Evolutionary conservation across 2,113 vertebrate genomes (phyloP).

Genomic region (Fulica atra): DNA sequence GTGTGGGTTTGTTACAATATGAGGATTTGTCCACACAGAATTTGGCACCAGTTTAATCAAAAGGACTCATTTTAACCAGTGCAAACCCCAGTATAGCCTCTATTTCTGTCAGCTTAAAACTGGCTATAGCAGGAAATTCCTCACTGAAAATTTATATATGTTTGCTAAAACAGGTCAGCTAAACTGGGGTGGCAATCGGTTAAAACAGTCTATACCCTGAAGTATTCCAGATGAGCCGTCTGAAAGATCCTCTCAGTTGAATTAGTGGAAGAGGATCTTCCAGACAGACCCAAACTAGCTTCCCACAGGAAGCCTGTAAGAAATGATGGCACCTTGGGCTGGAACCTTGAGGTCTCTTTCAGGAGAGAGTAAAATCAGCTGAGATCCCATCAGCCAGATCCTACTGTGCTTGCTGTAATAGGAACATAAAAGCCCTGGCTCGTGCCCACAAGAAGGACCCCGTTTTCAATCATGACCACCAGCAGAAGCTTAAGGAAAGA

Average conservation of each 20-base stretch:
- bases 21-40: conserved; percentile 69
- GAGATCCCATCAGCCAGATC: background rate
- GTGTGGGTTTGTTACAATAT: conserved; percentile 66
- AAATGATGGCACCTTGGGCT: background rate
- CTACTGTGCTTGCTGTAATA: background rate
- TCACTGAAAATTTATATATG: background rate
- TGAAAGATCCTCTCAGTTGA: background rate
- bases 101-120: conserved; percentile 59
- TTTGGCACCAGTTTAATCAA: conserved; percentile 69
- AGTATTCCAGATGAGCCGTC: background rate
- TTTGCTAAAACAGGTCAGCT: background rate
- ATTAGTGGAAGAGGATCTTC: background rate
- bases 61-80: conserved; percentile 53
- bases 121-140: conserved; percentile 25
- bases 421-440: background rate
- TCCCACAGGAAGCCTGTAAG: background rate
- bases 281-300: background rate
- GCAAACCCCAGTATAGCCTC: conserved; percentile 46
- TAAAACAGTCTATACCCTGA: background rate
- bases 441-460: background rate
- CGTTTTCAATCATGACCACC: background rate
- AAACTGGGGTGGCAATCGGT: background rate
- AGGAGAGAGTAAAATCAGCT: background rate
- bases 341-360: background rate
- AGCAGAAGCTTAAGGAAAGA: background rate